A percentile compares a stretch with the other conserved stretches of the same genome.
Evolutionary conservation across 2,888 invertebrate genomes (phyloP).

Genomic region (Stegana nigrithorax): DNA sequence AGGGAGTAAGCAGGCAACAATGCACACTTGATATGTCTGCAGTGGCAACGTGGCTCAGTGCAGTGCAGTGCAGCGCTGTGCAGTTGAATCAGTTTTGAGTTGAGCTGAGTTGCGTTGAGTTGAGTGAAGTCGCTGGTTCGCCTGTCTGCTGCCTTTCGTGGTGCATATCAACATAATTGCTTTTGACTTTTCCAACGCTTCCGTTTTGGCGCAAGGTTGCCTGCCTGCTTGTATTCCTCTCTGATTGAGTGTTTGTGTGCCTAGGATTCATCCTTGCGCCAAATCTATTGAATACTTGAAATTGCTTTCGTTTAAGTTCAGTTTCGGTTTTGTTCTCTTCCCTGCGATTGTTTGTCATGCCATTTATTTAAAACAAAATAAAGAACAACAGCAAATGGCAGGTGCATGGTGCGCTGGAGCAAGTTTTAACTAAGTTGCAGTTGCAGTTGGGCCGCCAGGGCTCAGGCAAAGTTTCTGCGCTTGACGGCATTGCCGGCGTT

Average conservation of each 20-base stretch:
- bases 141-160: no score
- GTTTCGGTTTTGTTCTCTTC: no score
- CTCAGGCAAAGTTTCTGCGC: background rate
- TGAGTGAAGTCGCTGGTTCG: no score
- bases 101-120: no score
- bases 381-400: background rate
- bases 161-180: constrained; percentile 14
- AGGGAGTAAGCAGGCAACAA: no score
- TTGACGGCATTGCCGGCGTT: background rate
- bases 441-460: background rate
- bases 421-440: background rate
- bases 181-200: constrained; percentile 7
- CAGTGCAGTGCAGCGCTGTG: no score
- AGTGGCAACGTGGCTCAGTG: background rate
- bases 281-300: constrained; percentile 3
- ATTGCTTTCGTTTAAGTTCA: no score
- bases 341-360: background rate
- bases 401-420: background rate
- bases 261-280: constrained; percentile 5
- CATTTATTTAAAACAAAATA: background rate
- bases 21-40: constrained; percentile 7
- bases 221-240: background rate
- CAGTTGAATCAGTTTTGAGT: no score
- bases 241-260: background rate
- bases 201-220: constrained; percentile 15